phyloP scores from a whole-genome alignment of 1,140 invertebrate genomes.

The Brachionus plicatilis region DNA sequence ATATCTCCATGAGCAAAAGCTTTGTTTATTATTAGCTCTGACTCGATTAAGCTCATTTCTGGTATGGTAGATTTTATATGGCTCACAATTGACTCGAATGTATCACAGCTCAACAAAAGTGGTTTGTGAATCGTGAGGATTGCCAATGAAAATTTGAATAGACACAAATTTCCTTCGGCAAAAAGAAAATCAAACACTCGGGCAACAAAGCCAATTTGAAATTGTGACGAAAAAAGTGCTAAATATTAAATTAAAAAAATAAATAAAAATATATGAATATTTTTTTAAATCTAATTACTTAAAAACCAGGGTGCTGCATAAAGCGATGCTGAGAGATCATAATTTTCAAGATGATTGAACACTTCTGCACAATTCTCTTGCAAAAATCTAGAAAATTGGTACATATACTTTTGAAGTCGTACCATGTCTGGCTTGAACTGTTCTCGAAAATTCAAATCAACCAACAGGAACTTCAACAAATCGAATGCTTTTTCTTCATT shows the following conservation, averaged over 20 bases:
- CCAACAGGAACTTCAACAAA: conserved; percentile 81
- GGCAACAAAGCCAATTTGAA: conserved; percentile 28
- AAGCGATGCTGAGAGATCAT: not conserved
- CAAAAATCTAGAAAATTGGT: conserved; percentile 4
- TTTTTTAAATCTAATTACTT: not conserved
- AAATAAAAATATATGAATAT: not conserved
- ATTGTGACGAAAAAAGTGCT: conserved; percentile 30
- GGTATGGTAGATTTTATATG: conserved; percentile 29
- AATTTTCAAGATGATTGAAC: not conserved
- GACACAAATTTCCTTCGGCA: not conserved
- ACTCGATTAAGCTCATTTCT: conserved; percentile 39
- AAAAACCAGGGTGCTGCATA: conserved; percentile 35
- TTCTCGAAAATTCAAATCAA: conserved; percentile 72
- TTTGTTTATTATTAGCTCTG: conserved; percentile 33
- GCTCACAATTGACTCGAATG: conserved; percentile 14
- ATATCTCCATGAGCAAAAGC: not conserved
- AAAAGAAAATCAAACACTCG: conserved; percentile 31
- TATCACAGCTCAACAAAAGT: conserved; percentile 10
- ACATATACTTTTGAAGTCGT: not conserved
- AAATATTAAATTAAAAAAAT: not conserved
- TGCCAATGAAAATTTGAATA: conserved; percentile 14
- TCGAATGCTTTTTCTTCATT: conserved; percentile 81
- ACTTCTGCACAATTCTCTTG: conserved; percentile 4
- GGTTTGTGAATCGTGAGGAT: conserved; percentile 19
- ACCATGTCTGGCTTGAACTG: conserved; percentile 85